These are phyloP conservation scores for Phengaris alcon DNA, from an alignment of 2,888 invertebrate species.

Conservation along the genomic window DNA sequence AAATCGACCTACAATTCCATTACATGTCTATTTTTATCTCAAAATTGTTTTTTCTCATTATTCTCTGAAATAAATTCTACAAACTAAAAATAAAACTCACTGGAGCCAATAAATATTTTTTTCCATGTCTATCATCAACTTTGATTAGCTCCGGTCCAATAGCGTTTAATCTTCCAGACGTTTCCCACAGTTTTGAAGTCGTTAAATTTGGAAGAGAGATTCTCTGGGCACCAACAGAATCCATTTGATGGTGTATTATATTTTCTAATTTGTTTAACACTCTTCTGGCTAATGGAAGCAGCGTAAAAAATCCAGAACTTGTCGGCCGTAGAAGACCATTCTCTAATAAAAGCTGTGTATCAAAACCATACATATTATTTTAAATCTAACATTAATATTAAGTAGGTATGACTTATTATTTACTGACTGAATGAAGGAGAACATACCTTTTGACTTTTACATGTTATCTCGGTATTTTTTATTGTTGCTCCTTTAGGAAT, in stretches of 20 bases:
- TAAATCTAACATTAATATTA: neutral
- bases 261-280: constrained; percentile 87
- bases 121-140: constrained; percentile 86
- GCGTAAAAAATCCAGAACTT: constrained; percentile 84
- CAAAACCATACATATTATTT: neutral
- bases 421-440: neutral
- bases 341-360: constrained; percentile 83
- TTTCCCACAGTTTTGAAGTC: constrained; percentile 83
- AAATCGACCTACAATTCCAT: no score
- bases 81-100: no score
- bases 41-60: neutral
- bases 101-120: constrained; percentile 89
- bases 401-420: neutral
- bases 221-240: constrained; percentile 86
- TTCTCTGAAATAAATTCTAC: neutral
- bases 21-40: no score
- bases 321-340: constrained; percentile 86
- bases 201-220: constrained; percentile 88
- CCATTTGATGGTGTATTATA: constrained; percentile 77
- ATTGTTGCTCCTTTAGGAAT: constrained; percentile 82
- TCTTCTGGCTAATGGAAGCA: constrained; percentile 89
- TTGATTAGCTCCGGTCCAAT: constrained; percentile 85
- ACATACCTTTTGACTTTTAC: constrained; percentile 87
- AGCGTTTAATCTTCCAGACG: constrained; percentile 78
- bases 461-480: constrained; percentile 81